Conservation (phyloP, 2,888 invertebrate genomes). For the Hyposoter didymator region DNA sequence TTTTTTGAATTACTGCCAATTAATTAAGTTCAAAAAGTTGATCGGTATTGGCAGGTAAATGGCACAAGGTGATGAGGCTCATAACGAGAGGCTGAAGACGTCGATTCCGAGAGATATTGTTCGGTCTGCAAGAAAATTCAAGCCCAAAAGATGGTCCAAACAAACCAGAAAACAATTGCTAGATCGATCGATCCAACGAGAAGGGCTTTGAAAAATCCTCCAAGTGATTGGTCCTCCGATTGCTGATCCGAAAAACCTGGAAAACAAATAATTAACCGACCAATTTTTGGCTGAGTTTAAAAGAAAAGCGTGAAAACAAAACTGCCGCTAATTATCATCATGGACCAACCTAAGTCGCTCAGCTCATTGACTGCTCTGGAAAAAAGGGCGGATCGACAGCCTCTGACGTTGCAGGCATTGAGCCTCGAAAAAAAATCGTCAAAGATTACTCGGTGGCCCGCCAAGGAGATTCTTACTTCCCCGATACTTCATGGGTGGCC, state of each 20-base stretch:
- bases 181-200: not conserved
- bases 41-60: slow-evolving; percentile 25
- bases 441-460: slow-evolving; percentile 46
- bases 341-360: slow-evolving; percentile 2
- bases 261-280: not conserved
- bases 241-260: not conserved
- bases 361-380: slow-evolving; percentile 25
- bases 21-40: slow-evolving; percentile 75
- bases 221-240: not conserved
- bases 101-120: not conserved
- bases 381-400: slow-evolving; percentile 1
- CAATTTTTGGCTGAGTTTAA: not conserved
- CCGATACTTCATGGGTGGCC: slow-evolving; percentile 60
- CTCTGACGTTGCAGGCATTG: slow-evolving; percentile 47
- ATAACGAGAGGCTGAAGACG: slow-evolving; percentile 34
- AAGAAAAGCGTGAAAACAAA: not conserved
- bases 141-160: not conserved
- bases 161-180: not conserved
- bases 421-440: slow-evolving; percentile 53
- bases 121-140: slow-evolving; percentile 16
- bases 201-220: not conserved
- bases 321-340: not conserved
- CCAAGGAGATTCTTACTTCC: slow-evolving; percentile 6
- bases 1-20: slow-evolving; percentile 82
- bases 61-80: slow-evolving; percentile 19